phyloP scores from a whole-genome alignment of 2,113 vertebrate genomes.

The Empidonax traillii region DNA sequence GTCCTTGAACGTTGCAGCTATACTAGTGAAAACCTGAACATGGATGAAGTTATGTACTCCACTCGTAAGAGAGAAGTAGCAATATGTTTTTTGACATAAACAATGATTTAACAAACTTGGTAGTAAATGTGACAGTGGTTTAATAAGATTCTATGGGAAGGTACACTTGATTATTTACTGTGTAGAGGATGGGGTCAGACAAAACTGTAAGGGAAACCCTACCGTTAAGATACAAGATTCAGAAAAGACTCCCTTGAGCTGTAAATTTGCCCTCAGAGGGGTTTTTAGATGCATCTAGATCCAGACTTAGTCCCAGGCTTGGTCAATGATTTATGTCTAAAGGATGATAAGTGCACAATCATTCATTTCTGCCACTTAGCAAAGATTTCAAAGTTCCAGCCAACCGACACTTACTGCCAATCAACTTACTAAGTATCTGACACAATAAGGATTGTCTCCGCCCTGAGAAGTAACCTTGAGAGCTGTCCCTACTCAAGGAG shows the following conservation, averaged over 20 bases:
- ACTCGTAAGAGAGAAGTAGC: rapidly evolving
- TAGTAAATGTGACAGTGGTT: not conserved
- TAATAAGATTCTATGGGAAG: not conserved
- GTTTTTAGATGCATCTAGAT: not conserved
- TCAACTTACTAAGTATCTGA: no score
- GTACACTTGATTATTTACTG: not conserved
- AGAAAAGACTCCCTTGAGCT: not conserved
- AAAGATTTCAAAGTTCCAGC: not conserved
- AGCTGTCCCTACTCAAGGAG: not conserved
- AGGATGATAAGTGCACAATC: not conserved
- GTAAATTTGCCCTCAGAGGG: not conserved
- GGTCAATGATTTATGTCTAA: not conserved
- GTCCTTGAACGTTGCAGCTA: not conserved
- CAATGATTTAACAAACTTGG: not conserved
- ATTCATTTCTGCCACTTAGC: not conserved
- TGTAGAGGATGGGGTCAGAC: no score
- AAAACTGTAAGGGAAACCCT: not conserved
- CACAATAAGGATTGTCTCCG: not conserved
- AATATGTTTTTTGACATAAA: not conserved
- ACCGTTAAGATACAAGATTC: not conserved
- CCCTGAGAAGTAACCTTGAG: not conserved
- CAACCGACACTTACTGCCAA: not conserved
- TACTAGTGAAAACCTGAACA: not conserved
- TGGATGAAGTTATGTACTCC: not conserved
- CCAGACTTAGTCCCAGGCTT: not conserved